Percentiles rank a stretch among this genome's conserved stretches.
Conservation (phyloP, 2,797 vertebrate genomes). For the Macropodus opercularis region DNA sequence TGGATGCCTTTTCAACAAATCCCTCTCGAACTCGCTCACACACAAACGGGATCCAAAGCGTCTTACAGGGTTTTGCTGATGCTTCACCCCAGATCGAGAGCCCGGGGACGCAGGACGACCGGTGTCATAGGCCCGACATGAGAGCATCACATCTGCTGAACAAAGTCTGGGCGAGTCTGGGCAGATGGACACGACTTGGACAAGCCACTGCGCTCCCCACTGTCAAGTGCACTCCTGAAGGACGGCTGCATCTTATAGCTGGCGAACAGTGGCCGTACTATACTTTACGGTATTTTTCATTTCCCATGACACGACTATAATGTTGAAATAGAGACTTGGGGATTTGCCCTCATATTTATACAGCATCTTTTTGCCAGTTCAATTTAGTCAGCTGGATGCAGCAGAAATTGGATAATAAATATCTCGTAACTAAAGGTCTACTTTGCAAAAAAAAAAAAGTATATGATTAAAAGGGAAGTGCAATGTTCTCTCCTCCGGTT, state of each 20-base stretch:
- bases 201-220: not conserved
- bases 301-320: slow-evolving; percentile 31
- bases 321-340: slow-evolving; percentile 42
- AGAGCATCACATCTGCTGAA: slow-evolving; percentile 7
- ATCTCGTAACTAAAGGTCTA: slow-evolving; percentile 25
- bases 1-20: slow-evolving; percentile 64
- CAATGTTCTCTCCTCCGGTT: slow-evolving; percentile 5
- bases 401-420: slow-evolving; percentile 52
- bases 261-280: slow-evolving; percentile 27
- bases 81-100: slow-evolving; percentile 59
- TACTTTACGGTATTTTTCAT: slow-evolving; percentile 34
- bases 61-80: slow-evolving; percentile 64
- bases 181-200: not conserved
- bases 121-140: slow-evolving; percentile 35
- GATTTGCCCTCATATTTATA: slow-evolving; percentile 43
- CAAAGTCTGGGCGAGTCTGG: not conserved
- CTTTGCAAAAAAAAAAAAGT: slow-evolving; percentile 2
- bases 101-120: slow-evolving; percentile 36
- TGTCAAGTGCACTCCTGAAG: slow-evolving; percentile 7
- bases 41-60: slow-evolving; percentile 70
- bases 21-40: slow-evolving; percentile 33
- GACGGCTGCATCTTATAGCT: not conserved
- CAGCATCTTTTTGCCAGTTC: slow-evolving; percentile 44
- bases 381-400: slow-evolving; percentile 36
- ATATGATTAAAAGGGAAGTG: slow-evolving; percentile 17